A percentile compares a stretch with the other conserved stretches of the same genome.
These are phyloP conservation scores for Emydocephalus ijimae DNA, from an alignment of 2,113 vertebrate species.

Conservation along the genomic window DNA sequence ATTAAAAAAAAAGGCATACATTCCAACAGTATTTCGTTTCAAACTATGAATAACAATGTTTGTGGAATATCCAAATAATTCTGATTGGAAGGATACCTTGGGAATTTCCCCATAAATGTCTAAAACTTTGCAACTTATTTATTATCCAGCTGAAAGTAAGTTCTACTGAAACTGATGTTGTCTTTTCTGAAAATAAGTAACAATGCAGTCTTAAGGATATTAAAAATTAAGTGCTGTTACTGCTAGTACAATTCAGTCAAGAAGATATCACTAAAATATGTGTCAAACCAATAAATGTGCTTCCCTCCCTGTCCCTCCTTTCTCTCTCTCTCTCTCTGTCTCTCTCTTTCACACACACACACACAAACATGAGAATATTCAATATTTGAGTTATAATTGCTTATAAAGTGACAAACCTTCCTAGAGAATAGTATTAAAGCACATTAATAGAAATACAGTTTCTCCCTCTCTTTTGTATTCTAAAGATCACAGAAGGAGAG, in stretches of 20 bases:
- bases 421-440: not conserved
- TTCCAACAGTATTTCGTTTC: not conserved
- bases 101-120: not conserved
- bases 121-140: not conserved
- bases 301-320: not conserved
- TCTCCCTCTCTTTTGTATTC: not conserved
- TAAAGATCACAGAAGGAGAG: not conserved
- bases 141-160: not conserved
- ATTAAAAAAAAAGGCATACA: not conserved
- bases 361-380: not conserved
- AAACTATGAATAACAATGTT: not conserved
- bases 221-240: not conserved
- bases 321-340: not conserved
- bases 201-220: not conserved
- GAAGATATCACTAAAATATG: not conserved
- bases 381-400: not conserved
- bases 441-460: not conserved
- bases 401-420: not conserved
- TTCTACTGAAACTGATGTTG: not conserved
- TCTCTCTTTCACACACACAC: not conserved
- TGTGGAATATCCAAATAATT: not conserved
- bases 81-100: not conserved
- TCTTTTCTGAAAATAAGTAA: not conserved
- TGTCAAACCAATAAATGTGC: not conserved
- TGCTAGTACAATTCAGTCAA: not conserved